Percentiles rank a stretch among this genome's conserved stretches.
phyloP scores from a whole-genome alignment of 2,888 invertebrate species.

The Cetonia aurata region DNA sequence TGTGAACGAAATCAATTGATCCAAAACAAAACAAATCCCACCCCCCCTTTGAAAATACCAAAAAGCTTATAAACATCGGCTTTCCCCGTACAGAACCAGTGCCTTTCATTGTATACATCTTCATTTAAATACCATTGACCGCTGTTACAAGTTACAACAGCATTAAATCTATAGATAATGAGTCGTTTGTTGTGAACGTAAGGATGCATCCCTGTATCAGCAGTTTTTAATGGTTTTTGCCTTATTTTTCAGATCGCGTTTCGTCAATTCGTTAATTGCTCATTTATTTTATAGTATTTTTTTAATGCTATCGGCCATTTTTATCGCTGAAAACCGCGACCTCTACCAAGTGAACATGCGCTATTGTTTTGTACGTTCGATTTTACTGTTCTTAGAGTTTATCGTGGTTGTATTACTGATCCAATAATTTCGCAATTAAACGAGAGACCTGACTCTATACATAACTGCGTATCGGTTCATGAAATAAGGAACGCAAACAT shows the following conservation, averaged over 20 bases:
- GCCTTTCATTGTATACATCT: background rate
- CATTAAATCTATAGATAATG: constrained; percentile 13
- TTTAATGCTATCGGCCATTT: constrained; percentile 2
- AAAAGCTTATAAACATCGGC: too few species aligned
- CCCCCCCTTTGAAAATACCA: too few species aligned
- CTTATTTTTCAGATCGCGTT: constrained; percentile 21
- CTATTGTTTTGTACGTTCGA: background rate
- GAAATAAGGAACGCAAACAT: background rate
- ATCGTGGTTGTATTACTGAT: too few species aligned
- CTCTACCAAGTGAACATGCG: constrained; percentile 5
- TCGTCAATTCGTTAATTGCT: constrained; percentile 21
- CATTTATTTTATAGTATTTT: constrained; percentile 22
- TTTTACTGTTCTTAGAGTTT: background rate
- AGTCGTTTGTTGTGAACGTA: constrained; percentile 17
- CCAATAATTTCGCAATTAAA: too few species aligned
- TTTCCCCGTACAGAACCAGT: background rate
- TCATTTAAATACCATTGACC: constrained; percentile 3
- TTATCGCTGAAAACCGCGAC: background rate
- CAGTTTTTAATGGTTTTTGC: constrained; percentile 13
- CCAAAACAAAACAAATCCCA: too few species aligned
- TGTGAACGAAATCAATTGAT: too few species aligned
- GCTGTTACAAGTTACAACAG: constrained; percentile 1
- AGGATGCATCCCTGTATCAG: background rate
- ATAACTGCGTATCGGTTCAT: too few species aligned
- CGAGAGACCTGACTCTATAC: too few species aligned